Base-by-base conservation (phyloP, 2,113 vertebrate genomes). In the Gallinago media region DNA sequence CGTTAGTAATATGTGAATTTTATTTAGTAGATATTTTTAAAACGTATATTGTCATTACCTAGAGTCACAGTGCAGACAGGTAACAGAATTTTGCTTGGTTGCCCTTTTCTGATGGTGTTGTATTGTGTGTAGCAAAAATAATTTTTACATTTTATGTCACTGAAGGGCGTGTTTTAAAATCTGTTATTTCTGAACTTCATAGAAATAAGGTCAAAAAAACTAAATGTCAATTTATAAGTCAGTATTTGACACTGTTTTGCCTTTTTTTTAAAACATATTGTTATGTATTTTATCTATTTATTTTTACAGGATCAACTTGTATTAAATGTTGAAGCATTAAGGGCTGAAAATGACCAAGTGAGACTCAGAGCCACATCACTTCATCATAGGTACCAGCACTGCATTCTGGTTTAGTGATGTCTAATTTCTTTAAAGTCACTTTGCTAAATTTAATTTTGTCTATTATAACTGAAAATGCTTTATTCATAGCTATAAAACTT, bases 271-370 rank as follows among this genome's bases (percentile, higher is more conserved):
- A 68, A 80, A 40, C 3, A 3, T 34, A 7, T 56, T 44, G 10
- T 74, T 55, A 26, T 3, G 4, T 49, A 7, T 92, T 84, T 59
- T 47, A 38, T 68, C 15, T 49, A 0, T 52, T 32, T 61, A 5
- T 73, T 59, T 89, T 87, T 90, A n/a, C 32, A 99, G 99, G 99
- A 99, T 94, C 99, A 99, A 82, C 98, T 99, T 8, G 96, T 99
- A 32, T 98, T 99, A 63, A 98, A 98, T 92, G 98, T 99, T 13
- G 99, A 99, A 96, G 98, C 98, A 2, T 96, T 99, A 97, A 98
- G 98, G 84, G 96, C 98, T 2, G 99, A 99, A 88, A 98, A 96
- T 6, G 99, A 99, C 86, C 99, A 99, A 97, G 98, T 98, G 21
- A 96, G 99, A 77, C 99, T 99, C 85, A 98, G 99, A 91, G 98